phyloP scores from a whole-genome alignment of 2,888 invertebrate species.

The Aphidoletes aphidimyza region DNA sequence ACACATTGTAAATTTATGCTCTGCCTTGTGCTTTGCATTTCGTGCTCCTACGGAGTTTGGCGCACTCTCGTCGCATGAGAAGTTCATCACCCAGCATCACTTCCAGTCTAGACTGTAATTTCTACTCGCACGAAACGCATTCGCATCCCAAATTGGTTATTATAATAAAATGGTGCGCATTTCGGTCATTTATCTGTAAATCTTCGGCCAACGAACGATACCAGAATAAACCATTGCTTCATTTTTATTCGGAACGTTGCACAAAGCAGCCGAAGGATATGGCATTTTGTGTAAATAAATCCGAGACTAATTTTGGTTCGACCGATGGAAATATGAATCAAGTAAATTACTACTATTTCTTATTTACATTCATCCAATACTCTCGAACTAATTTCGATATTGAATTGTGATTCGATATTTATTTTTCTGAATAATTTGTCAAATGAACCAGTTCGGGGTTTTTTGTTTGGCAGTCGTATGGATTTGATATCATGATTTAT shows the following conservation, averaged over 20 bases:
- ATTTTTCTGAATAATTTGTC: background rate
- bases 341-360: background rate
- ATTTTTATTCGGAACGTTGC: background rate
- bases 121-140: background rate
- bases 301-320: background rate
- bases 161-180: slow-evolving; percentile 17
- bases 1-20: slow-evolving; percentile 48
- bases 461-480: too few species aligned
- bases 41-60: background rate
- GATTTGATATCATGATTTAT: too few species aligned
- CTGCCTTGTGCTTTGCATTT: background rate
- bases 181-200: background rate
- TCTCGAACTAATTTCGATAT: background rate
- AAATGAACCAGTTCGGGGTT: too few species aligned
- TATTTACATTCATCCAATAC: background rate
- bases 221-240: background rate
- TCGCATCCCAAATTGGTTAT: slow-evolving; percentile 24
- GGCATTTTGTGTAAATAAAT: slow-evolving; percentile 1
- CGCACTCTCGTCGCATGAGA: background rate
- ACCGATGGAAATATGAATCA: background rate
- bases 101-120: slow-evolving; percentile 18
- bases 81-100: background rate
- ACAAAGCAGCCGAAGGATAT: background rate
- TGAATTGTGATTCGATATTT: slow-evolving; percentile 17
- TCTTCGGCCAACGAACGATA: background rate